phyloP scores from a whole-genome alignment of 2,797 vertebrate species.

The Coregonus suidteri region DNA sequence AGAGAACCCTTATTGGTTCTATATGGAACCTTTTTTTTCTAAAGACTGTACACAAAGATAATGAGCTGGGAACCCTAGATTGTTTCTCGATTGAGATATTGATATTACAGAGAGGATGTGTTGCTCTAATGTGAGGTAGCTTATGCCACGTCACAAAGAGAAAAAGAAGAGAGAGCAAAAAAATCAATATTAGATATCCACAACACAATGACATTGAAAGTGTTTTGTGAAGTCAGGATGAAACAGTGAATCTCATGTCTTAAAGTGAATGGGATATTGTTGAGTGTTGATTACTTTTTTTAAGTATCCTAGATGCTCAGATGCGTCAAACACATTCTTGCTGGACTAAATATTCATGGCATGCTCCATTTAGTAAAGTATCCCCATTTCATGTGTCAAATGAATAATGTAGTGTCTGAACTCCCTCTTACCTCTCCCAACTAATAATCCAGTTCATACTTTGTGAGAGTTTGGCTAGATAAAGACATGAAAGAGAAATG shows the following conservation, averaged over 20 bases:
- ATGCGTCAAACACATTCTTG: not conserved
- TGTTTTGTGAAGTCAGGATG: not conserved
- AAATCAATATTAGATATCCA: conserved; percentile 2
- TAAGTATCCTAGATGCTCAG: not conserved
- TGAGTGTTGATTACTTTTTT: not conserved
- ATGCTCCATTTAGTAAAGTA: not conserved
- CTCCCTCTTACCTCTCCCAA: conserved; percentile 32
- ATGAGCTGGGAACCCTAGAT: conserved; percentile 30
- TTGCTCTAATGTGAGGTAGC: conserved; percentile 5
- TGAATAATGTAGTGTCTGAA: conserved; percentile 44
- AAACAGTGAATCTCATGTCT: not conserved
- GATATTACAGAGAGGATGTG: conserved; percentile 33
- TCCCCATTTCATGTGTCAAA: conserved; percentile 22
- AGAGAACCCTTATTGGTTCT: no score
- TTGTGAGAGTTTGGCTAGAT: conserved; percentile 22
- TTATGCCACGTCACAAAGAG: not conserved
- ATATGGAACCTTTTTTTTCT: no score
- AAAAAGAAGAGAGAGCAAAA: conserved; percentile 14
- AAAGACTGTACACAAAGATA: conserved; percentile 43
- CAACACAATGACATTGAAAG: conserved; percentile 7
- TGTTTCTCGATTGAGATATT: conserved; percentile 42
- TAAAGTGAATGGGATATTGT: not conserved
- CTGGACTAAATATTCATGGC: not conserved
- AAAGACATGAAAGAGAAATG: conserved; percentile 58
- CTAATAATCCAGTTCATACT: conserved; percentile 21